Base-by-base conservation (phyloP, 2,797 vertebrate species). In the Pseudomugil gertrudae region DNA sequence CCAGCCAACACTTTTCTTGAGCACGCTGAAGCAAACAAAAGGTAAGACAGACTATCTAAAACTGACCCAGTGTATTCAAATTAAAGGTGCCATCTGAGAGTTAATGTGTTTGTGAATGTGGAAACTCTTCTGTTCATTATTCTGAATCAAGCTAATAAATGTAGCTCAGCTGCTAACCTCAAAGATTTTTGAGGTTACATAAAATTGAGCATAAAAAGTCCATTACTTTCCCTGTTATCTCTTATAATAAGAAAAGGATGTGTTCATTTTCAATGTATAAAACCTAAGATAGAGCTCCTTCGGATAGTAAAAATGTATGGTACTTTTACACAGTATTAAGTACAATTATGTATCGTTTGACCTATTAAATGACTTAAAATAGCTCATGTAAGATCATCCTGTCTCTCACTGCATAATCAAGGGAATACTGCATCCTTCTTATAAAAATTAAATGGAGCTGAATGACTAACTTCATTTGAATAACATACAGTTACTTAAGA, bases 1-100 rank as follows among this genome's bases (percentile, higher is more conserved):
- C 62, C 66, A 69, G 79, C 52, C 59, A 70, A 48, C 57, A 75
- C 32, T 72, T 73, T 65, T 56, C 56, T 48, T 43, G 15, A n/a
- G 27, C 63, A 19, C 69, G 45, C 55, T 57, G 58, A 69, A 66
- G 59, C 27, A 6, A 51, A 50, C 30, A 43, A 40, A 53, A 48
- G n/a, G 35, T 62, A 64, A 10, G 33, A 27, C 57, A 38, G 66
- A 47, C 62, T 19, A 26, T 2, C n/a, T 30, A 56, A 68, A 66
- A 56, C 24, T 21, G 19, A 68, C 27, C 50, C 23, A 26, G 6
- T 11, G 3, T 26, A 50, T 26, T 50, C 3, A 50, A 50, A 50
- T 50, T 5, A 50, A 50, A 50, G 23, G 3, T 50, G 47, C 23
- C 47, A 50, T 50, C 23, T 50, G 11, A 21, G 47, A 23, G 13